phyloP scores from a whole-genome alignment of 2,888 invertebrate species.

The Lasioglossum oenotherae region DNA sequence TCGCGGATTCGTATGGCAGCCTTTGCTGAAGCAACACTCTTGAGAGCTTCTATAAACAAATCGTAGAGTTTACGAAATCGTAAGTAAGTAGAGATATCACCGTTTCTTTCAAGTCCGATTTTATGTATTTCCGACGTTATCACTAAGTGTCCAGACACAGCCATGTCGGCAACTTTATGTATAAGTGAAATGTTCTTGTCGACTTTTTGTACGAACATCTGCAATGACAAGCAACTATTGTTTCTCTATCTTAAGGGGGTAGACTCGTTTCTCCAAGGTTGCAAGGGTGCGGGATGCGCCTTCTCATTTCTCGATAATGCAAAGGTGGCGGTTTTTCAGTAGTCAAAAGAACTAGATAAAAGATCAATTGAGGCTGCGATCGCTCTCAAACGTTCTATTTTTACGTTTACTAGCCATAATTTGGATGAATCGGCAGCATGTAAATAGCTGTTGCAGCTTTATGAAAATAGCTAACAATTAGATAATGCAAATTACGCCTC shows the following conservation, averaged over 20 bases:
- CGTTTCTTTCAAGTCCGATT: constrained; percentile 85
- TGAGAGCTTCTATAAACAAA: constrained; percentile 71
- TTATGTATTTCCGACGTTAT: constrained; percentile 86
- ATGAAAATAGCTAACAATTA: too few species aligned
- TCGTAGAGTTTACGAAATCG: constrained; percentile 67
- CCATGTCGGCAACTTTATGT: constrained; percentile 86
- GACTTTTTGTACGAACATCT: constrained; percentile 85
- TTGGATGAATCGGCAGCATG: too few species aligned
- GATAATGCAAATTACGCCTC: too few species aligned
- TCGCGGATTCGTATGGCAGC: constrained; percentile 79
- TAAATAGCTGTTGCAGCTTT: too few species aligned
- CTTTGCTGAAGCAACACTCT: constrained; percentile 75
- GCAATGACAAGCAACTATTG: background rate
- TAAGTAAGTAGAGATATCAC: constrained; percentile 73
- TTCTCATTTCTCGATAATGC: too few species aligned
- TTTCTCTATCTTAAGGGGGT: background rate
- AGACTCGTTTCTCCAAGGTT: too few species aligned
- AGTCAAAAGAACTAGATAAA: too few species aligned
- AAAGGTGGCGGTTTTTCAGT: too few species aligned
- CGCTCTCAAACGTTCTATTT: too few species aligned
- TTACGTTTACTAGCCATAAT: too few species aligned
- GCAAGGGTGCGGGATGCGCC: too few species aligned
- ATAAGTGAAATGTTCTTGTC: constrained; percentile 84
- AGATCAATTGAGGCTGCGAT: too few species aligned
- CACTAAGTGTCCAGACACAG: constrained; percentile 88